Conservation (phyloP, 2,113 vertebrate species). For the Labrus mixtus region DNA sequence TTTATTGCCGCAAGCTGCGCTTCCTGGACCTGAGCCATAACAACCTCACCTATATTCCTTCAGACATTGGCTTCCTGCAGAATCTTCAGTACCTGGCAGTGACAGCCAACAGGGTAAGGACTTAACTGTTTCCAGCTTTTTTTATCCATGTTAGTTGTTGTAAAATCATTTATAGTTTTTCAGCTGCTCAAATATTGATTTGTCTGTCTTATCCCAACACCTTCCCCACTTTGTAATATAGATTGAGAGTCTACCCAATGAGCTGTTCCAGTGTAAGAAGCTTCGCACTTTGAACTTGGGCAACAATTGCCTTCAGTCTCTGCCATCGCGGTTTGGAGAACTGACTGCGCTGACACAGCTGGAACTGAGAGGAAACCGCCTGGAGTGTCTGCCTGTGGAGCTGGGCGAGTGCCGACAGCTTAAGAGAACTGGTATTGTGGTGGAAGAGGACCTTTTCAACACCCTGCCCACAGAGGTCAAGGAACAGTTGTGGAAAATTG, state of each 20-base stretch:
- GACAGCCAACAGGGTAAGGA: slow-evolving; percentile 95
- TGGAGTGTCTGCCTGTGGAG: slow-evolving; percentile 97
- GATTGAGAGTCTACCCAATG: slow-evolving; percentile 95
- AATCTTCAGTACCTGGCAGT: slow-evolving; percentile 96
- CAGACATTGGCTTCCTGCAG: slow-evolving; percentile 93
- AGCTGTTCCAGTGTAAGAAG: slow-evolving; percentile 98
- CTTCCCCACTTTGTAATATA: slow-evolving; percentile 54
- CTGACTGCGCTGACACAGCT: slow-evolving; percentile 93
- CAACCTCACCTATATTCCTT: slow-evolving; percentile 91
- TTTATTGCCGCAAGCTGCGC: slow-evolving; percentile 96
- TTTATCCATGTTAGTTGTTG: neutral
- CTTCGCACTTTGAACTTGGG: slow-evolving; percentile 95
- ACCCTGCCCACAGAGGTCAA: slow-evolving; percentile 95
- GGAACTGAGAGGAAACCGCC: slow-evolving; percentile 94
- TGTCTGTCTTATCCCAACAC: neutral
- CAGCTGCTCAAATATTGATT: neutral
- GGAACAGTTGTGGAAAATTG: slow-evolving; percentile 92
- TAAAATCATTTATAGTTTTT: neutral
- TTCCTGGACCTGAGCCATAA: slow-evolving; percentile 98
- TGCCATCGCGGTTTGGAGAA: slow-evolving; percentile 95
- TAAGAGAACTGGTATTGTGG: slow-evolving; percentile 93
- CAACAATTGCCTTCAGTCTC: slow-evolving; percentile 93
- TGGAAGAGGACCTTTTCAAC: slow-evolving; percentile 97
- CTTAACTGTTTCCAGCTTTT: neutral
- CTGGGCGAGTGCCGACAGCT: slow-evolving; percentile 94